A percentile compares a stretch with the other conserved stretches of the same genome.
These are phyloP conservation scores for Nycteola revayana DNA, from an alignment of 2,888 invertebrate species.

Conservation along the genomic window DNA sequence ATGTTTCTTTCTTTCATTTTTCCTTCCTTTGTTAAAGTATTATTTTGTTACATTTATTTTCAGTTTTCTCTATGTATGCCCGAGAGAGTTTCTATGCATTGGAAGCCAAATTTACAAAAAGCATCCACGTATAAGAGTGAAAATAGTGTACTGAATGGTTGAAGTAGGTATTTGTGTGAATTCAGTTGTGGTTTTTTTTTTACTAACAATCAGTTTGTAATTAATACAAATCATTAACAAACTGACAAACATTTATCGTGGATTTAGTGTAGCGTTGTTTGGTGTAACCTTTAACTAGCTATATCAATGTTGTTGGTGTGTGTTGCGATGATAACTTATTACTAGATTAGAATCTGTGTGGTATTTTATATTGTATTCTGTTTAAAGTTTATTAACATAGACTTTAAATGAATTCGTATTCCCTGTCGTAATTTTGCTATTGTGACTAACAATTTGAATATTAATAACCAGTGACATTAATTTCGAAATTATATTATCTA, in stretches of 20 bases:
- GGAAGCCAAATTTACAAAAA: constrained; percentile 81
- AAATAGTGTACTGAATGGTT: constrained; percentile 82
- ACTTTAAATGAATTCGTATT: constrained; percentile 45
- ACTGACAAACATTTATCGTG: constrained; percentile 51
- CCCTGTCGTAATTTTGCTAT: constrained; percentile 20
- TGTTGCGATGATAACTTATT: constrained; percentile 66
- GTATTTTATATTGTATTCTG: constrained; percentile 42
- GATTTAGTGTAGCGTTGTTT: constrained; percentile 72
- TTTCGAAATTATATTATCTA: too few relatives aligned
- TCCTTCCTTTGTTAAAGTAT: constrained; percentile 45
- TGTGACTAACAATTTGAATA: neutral
- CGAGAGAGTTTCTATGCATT: constrained; percentile 80
- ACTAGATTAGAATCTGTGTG: constrained; percentile 74
- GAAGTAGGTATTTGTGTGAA: constrained; percentile 71
- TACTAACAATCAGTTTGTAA: constrained; percentile 44
- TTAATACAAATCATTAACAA: constrained; percentile 40
- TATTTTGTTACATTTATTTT: constrained; percentile 61
- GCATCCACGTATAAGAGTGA: constrained; percentile 81
- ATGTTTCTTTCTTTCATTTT: constrained; percentile 28
- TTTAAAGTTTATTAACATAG: constrained; percentile 56
- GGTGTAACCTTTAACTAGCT: constrained; percentile 78
- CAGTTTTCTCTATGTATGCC: constrained; percentile 82
- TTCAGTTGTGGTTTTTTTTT: constrained; percentile 42
- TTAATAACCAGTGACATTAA: too few relatives aligned
- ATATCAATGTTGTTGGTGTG: constrained; percentile 78